A percentile compares a stretch with the other conserved stretches of the same genome.
Conservation (phyloP, 2,888 invertebrate genomes). For the Conomelus anceps region DNA sequence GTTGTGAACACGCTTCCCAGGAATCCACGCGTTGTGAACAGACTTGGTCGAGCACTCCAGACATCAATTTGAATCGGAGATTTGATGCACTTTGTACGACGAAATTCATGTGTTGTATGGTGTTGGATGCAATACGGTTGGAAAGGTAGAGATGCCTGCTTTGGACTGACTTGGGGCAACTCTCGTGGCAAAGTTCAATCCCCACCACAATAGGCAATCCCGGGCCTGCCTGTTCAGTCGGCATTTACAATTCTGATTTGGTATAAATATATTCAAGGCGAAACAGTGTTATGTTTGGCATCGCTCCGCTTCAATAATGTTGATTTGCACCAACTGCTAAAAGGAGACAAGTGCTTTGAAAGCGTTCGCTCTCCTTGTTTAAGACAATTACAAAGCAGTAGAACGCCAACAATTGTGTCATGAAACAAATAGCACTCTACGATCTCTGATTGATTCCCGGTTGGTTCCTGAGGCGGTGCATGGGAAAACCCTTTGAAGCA, state of each 20-base stretch:
- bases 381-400: not conserved
- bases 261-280: not conserved
- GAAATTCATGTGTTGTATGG: not conserved
- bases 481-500: not conserved
- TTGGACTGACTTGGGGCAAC: not conserved
- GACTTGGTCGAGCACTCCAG: not conserved
- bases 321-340: no score
- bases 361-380: not conserved
- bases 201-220: not conserved
- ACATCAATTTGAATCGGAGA: not conserved
- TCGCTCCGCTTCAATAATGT: no score
- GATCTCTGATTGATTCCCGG: not conserved
- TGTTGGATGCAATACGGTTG: not conserved
- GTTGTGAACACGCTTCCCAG: not conserved
- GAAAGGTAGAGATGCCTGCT: not conserved
- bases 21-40: not conserved
- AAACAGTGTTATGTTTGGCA: not conserved
- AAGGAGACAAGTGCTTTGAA: not conserved
- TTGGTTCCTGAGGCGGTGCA: not conserved
- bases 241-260: not conserved
- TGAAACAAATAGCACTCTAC: not conserved
- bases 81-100: not conserved
- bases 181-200: not conserved
- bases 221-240: not conserved
- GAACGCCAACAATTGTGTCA: not conserved